Base-by-base conservation (phyloP, 1,140 invertebrate species). In the Mycetomoellerius zeteki region DNA sequence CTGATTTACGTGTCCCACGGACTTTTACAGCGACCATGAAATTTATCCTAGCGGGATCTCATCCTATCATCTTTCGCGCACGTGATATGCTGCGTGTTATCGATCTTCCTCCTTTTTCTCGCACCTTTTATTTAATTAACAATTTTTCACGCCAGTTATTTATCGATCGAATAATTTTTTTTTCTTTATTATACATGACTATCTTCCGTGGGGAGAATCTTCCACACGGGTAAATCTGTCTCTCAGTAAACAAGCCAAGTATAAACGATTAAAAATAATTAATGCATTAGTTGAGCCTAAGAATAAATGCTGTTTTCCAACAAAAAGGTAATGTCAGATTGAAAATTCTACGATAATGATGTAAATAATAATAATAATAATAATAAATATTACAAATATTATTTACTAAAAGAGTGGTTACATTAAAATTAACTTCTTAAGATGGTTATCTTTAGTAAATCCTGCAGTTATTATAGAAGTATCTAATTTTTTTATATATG, bases 1-100 rank as follows among this genome's bases (percentile, higher is more conserved):
- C 54, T 84, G 80, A 84, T 84, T 84, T 84, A 84, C 80, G 69
- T 60, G 73, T 84, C 80, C 37, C 12, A 73, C 80, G 69, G 80
- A 73, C 73, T 62, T 77, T 78, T 52, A 85, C 75, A 78, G 50
- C 82, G 71, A 85, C 47, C 82, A 78, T 78, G 82, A 78, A 85
- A 77, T 50, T 54, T n/a, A 43, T 64, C 73, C 58, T 85, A 24
- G 16, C 14, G 30, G 24, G 82, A 78, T 65, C 71, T 78, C 54
- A 52, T 12, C 33, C 47, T 75, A 60, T 85, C 82, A 12, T 78
- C 64, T 78, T 85, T 78, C 60, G 62, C 62, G 60, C 58, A 54
- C 60, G 82, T 78, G 16, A 78, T 77, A 78, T 21, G 69, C n/a
- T 60, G 8, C 80, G 24, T 73, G 24, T 82, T 82, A 84, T 84